A percentile compares a stretch with the other conserved stretches of the same genome.
Evolutionary conservation across 2,797 vertebrate species (phyloP).

Genomic region (Oreochromis mossambicus): DNA sequence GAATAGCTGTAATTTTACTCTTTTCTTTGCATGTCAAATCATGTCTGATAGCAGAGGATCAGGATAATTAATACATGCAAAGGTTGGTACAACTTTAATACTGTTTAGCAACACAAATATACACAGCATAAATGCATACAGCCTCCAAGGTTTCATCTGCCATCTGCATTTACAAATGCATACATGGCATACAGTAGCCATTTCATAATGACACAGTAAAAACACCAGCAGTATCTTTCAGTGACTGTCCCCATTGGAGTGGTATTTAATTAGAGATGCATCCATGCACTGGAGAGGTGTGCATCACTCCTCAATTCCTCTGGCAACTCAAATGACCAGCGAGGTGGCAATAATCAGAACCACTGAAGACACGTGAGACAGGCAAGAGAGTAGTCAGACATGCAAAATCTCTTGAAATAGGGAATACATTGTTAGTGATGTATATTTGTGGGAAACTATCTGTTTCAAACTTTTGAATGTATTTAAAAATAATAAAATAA

Average conservation of each 20-base stretch:
- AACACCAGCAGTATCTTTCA: not conserved
- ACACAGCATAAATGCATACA: not conserved
- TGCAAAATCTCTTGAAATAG: not conserved
- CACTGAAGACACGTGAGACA: slow-evolving; percentile 31
- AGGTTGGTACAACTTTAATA: not conserved
- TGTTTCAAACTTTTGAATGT: not conserved
- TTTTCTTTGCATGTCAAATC: slow-evolving; percentile 6
- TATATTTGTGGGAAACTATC: not conserved
- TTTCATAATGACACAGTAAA: not conserved
- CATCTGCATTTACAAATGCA: slow-evolving; percentile 18
- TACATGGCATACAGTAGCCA: not conserved
- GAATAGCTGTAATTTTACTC: slow-evolving; percentile 8
- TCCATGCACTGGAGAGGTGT: slow-evolving; percentile 19
- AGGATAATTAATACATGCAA: slow-evolving; percentile 34
- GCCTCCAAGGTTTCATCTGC: not conserved
- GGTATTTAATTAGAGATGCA: slow-evolving; percentile 27
- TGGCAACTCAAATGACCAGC: slow-evolving; percentile 48
- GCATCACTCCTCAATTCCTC: slow-evolving; percentile 27
- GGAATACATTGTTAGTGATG: not conserved
- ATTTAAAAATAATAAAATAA: not conserved
- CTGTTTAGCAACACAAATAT: not conserved
- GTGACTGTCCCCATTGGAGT: slow-evolving; percentile 1
- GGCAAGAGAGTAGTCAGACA: slow-evolving; percentile 2
- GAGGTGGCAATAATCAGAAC: slow-evolving; percentile 60
- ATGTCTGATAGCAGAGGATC: slow-evolving; percentile 10